A percentile compares a stretch with the other conserved stretches of the same genome.
Conservation (phyloP, 1,140 invertebrate genomes). For the Macrobrachium nipponense region DNA sequence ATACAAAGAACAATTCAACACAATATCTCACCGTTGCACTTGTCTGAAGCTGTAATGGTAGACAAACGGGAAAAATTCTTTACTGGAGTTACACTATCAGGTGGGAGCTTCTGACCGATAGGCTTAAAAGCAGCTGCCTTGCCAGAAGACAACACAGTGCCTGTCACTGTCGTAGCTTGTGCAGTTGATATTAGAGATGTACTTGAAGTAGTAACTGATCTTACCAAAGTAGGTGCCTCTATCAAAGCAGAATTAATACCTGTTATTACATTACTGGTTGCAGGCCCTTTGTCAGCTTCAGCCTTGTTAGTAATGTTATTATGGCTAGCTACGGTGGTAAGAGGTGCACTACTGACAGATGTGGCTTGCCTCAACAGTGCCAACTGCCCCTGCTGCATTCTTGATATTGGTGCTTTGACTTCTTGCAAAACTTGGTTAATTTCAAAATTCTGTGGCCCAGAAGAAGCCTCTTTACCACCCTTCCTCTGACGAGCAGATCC, state of each 20-base stretch:
- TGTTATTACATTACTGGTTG: constrained; percentile 7
- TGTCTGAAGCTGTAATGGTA: too few relatives aligned
- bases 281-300: constrained; percentile 3
- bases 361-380: constrained; percentile 46
- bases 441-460: constrained; percentile 59
- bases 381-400: constrained; percentile 50
- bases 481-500: constrained; percentile 29
- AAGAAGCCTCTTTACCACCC: constrained; percentile 26
- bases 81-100: too few relatives aligned
- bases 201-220: constrained; percentile 4
- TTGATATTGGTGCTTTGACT: constrained; percentile 57
- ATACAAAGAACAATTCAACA: too few relatives aligned
- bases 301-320: constrained; percentile 13
- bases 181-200: constrained; percentile 9
- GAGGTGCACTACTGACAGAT: constrained; percentile 2
- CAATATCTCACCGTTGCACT: too few relatives aligned
- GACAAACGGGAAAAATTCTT: too few relatives aligned
- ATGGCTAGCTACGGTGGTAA: constrained; percentile 3
- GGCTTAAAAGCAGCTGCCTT: neutral
- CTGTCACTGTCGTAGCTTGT: constrained; percentile 19
- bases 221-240: constrained; percentile 14
- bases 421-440: constrained; percentile 62
- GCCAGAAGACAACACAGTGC: constrained; percentile 36
- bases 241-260: constrained; percentile 23
- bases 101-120: too few relatives aligned